A percentile compares a stretch with the other conserved stretches of the same genome.
Conservation (phyloP, 2,888 invertebrate genomes). For the Eilema sororculum region DNA sequence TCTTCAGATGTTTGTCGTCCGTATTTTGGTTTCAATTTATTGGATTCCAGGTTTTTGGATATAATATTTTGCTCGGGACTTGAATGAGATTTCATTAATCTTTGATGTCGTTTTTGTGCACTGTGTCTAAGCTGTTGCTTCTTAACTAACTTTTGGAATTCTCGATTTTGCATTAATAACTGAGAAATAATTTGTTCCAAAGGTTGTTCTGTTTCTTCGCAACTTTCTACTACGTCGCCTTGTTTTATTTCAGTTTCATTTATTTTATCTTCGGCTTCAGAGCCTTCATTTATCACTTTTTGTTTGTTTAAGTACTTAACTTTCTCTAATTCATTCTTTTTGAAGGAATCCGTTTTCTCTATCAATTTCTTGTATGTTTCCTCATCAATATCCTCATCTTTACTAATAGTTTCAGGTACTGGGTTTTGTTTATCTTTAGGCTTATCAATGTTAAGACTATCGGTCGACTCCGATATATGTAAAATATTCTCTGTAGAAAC, state of each 20-base stretch:
- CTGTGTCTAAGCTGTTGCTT: conserved; percentile 89
- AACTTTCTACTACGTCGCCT: conserved; percentile 64
- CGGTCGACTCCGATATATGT: conserved; percentile 89
- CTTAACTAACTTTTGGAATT: conserved; percentile 92
- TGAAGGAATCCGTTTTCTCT: conserved; percentile 85
- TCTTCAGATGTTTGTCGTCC: conserved; percentile 75
- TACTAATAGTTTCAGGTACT: conserved; percentile 68
- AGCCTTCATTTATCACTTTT: conserved; percentile 80
- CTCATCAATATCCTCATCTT: conserved; percentile 82
- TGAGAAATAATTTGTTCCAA: conserved; percentile 93
- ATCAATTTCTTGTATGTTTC: conserved; percentile 82
- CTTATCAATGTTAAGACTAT: conserved; percentile 85
- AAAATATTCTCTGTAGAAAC: conserved; percentile 88
- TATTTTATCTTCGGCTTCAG: conserved; percentile 75
- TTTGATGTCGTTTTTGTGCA: conserved; percentile 85
- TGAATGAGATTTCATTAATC: conserved; percentile 85
- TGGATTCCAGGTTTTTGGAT: conserved; percentile 70
- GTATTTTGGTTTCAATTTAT: conserved; percentile 73
- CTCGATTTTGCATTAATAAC: conserved; percentile 93
- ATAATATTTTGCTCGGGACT: conserved; percentile 83
- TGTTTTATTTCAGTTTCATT: conserved; percentile 56
- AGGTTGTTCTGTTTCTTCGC: conserved; percentile 84
- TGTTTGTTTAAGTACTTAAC: conserved; percentile 83
- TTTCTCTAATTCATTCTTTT: conserved; percentile 84
- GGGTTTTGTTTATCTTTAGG: conserved; percentile 56